Evolutionary conservation across 2,888 invertebrate species (phyloP), one percentile per base, ranked within the genome.

Genomic region (Philhelius pedissequus): DNA sequence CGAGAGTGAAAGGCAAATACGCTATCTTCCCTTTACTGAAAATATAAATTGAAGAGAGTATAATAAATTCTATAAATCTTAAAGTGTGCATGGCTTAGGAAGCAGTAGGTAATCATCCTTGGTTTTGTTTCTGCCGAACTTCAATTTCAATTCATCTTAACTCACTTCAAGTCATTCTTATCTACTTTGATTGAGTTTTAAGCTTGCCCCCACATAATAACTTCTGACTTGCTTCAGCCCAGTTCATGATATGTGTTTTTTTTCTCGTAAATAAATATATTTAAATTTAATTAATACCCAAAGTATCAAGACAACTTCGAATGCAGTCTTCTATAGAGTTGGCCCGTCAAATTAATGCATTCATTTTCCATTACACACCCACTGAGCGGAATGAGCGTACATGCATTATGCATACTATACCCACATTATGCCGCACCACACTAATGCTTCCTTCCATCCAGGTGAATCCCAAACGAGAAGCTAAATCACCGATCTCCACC

Each of bases 291-390:
- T 84, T 84, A 84, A 75, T 75, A 76, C 75, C 60, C 68, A 75
- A 62, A 62, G 68, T 69, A 30, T 60, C 38, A 62, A 62, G 74
- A 74, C 45, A 79, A 74, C 73, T 74, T 35, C 45, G 70, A 74
- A 83, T 69, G 75, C 75, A 84, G 71, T 69, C 78, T 70, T 27
- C 27, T 27, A 6, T 27, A 62, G 18, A 62, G 18, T 62, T 71
- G 75, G 40, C 70, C 58, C 68, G 80, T 84, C 84, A 84, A 80
- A 84, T 84, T 84, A 84, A 84, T 84, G 84, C 84, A 80, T 84
- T 80, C 84, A 84, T 75, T 80, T 79, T 84, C 84, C 84, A 84
- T 76, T 80, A 84, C 84, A 84, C 84, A 84, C 84, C 84, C 84
- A 84, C 84, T 76, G 84, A 71, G 75, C 75, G 74, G 56, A 43